These are phyloP conservation scores for Caretta caretta DNA, from an alignment of 2,113 vertebrate genomes.

Conservation along the genomic window DNA sequence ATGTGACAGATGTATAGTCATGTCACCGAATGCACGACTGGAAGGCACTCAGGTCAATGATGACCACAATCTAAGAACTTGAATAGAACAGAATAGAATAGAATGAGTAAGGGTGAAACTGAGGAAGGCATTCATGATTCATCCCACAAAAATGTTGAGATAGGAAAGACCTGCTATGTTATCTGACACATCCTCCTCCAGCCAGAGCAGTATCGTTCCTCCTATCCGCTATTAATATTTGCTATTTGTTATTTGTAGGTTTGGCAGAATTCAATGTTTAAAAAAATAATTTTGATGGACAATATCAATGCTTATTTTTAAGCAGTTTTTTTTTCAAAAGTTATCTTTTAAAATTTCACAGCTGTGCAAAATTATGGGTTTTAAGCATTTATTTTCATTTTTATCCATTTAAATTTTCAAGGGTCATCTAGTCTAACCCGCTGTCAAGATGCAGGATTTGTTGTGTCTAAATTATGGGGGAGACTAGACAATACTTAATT, in stretches of 20 bases:
- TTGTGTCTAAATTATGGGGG: not conserved
- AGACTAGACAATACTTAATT: not conserved
- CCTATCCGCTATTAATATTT: not conserved
- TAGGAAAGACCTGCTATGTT: not conserved
- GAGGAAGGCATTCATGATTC: not conserved
- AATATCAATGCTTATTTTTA: not conserved
- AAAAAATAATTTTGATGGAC: not conserved
- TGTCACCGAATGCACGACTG: not conserved
- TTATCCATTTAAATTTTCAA: not conserved
- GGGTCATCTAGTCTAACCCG: not conserved
- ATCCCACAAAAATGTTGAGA: not conserved
- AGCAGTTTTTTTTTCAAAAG: not conserved
- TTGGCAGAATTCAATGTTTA: not conserved
- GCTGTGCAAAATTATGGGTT: not conserved
- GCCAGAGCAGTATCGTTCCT: not conserved
- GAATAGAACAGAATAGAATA: not conserved
- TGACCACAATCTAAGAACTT: rapidly evolving
- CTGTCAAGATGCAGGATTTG: not conserved
- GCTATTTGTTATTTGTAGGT: not conserved
- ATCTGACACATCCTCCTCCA: not conserved
- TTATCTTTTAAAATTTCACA: not conserved
- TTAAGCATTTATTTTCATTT: not conserved
- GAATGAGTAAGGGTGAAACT: not conserved
- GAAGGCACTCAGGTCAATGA: rapidly evolving
- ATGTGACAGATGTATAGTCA: rapidly evolving